Conservation (phyloP, 2,797 vertebrate genomes). For the Nannoperca australis region DNA sequence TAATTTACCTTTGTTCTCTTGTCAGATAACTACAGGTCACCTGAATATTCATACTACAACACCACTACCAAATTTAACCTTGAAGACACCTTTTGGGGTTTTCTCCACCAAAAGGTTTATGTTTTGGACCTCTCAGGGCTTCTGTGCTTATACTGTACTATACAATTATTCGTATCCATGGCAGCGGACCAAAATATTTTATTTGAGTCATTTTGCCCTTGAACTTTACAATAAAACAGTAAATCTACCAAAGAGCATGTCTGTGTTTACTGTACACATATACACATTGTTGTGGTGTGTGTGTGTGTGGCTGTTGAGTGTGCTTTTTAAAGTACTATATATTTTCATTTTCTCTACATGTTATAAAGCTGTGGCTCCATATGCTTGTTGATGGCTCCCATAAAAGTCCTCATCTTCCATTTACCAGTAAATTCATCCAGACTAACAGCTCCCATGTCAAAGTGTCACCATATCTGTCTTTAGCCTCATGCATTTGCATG, state of each 20-base stretch:
- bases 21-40: not conserved
- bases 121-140: not conserved
- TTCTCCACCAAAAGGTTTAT: not conserved
- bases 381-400: slow-evolving; percentile 18
- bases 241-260: not conserved
- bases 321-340: not conserved
- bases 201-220: slow-evolving; percentile 11
- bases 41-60: not conserved
- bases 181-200: not conserved
- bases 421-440: slow-evolving; percentile 37
- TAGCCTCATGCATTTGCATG: slow-evolving; percentile 45
- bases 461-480: slow-evolving; percentile 28
- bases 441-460: slow-evolving; percentile 13
- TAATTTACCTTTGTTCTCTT: not conserved
- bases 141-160: slow-evolving; percentile 5
- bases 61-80: not conserved
- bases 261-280: not conserved
- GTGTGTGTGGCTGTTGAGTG: not conserved
- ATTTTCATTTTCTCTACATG: not conserved
- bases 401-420: slow-evolving; percentile 44
- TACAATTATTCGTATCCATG: slow-evolving; percentile 21
- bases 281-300: not conserved
- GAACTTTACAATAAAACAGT: slow-evolving; percentile 13
- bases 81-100: slow-evolving; percentile 1
- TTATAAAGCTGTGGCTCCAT: slow-evolving; percentile 19